Conservation (phyloP, 1,140 invertebrate species). For the Zaprionus ornatus region DNA sequence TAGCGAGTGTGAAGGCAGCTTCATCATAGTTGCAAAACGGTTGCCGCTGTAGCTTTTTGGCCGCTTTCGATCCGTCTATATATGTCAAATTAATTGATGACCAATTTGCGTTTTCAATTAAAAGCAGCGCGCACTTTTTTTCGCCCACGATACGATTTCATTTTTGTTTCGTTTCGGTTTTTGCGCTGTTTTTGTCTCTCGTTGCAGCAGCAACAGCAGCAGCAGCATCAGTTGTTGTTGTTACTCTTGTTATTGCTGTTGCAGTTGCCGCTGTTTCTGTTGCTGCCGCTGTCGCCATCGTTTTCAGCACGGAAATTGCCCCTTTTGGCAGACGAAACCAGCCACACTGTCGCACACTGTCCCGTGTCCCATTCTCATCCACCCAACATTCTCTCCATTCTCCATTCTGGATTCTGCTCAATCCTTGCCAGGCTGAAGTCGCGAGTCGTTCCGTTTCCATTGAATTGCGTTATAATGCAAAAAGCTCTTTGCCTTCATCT, state of each 20-base stretch:
- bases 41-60: constrained; percentile 37
- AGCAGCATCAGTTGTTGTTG: constrained; percentile 4
- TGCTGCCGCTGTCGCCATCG: constrained; percentile 56
- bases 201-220: neutral
- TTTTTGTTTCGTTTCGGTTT: constrained; percentile 13
- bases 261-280: neutral
- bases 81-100: constrained; percentile 82
- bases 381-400: no score
- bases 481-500: constrained; percentile 37
- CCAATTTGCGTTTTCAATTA: constrained; percentile 82
- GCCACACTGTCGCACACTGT: neutral
- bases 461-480: constrained; percentile 49
- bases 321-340: constrained; percentile 40
- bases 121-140: constrained; percentile 72
- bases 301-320: constrained; percentile 70
- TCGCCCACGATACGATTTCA: constrained; percentile 64
- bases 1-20: neutral
- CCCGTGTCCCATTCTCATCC: neutral
- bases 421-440: constrained; percentile 6
- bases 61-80: constrained; percentile 48
- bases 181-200: constrained; percentile 15
- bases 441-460: constrained; percentile 25
- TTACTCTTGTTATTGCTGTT: constrained; percentile 1
- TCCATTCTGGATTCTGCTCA: neutral
- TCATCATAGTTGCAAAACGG: constrained; percentile 40